These are phyloP conservation scores for Callyntrura guangdongensis DNA, from an alignment of 2,888 invertebrate genomes.

Conservation along the genomic window DNA sequence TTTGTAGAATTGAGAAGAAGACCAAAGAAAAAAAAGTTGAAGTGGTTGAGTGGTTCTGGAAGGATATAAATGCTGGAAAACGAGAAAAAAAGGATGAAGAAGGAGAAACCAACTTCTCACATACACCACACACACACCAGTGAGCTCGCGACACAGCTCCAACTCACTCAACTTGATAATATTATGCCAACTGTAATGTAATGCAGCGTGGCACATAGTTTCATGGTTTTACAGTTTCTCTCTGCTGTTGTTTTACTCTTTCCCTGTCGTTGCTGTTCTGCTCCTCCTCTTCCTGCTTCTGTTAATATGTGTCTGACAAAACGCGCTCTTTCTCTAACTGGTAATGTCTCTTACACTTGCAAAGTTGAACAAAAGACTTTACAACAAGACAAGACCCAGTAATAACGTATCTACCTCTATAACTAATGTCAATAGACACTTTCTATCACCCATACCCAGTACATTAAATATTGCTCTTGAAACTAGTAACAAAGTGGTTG, in stretches of 20 bases:
- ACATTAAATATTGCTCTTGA: constrained; percentile 54
- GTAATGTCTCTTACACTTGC: background rate
- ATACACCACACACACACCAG: background rate
- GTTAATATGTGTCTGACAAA: background rate
- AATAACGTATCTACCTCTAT: constrained; percentile 4
- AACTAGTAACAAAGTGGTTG: constrained; percentile 19
- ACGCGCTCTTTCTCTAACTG: no score
- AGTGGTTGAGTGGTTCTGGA: constrained; percentile 6
- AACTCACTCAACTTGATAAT: constrained; percentile 66
- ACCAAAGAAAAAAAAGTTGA: constrained; percentile 57
- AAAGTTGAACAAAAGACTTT: background rate
- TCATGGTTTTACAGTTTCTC: constrained; percentile 61
- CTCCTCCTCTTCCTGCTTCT: constrained; percentile 16
- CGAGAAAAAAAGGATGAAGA: background rate
- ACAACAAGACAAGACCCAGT: constrained; percentile 38
- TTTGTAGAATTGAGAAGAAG: constrained; percentile 31
- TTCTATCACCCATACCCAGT: constrained; percentile 53
- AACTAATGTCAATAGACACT: constrained; percentile 53
- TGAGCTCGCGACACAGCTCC: constrained; percentile 31
- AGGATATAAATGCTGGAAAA: background rate
- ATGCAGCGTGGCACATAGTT: constrained; percentile 51
- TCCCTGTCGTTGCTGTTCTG: no score
- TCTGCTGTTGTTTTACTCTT: constrained; percentile 42
- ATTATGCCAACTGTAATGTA: constrained; percentile 68
- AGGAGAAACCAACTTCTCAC: background rate